A percentile compares a stretch with the other conserved stretches of the same genome.
These are phyloP conservation scores for Prochilodus magdalenae DNA, from an alignment of 2,113 vertebrate genomes.

Conservation along the genomic window DNA sequence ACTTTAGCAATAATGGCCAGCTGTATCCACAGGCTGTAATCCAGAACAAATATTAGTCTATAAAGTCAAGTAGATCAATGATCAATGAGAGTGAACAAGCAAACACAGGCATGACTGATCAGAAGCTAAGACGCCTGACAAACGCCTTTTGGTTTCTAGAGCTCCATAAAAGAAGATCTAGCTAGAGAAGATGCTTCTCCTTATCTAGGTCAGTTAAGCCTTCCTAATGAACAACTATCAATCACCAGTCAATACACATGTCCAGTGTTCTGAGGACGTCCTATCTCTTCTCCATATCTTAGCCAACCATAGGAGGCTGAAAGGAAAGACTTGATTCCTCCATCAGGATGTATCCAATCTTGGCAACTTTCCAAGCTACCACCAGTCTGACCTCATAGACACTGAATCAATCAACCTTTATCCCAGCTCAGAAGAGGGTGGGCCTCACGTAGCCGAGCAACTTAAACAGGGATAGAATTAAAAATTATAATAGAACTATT, in stretches of 20 bases:
- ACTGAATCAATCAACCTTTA: background rate
- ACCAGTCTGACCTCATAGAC: slow-evolving; percentile 28
- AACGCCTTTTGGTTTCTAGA: background rate
- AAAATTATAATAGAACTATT: too few species aligned
- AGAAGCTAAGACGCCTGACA: background rate
- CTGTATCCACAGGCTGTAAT: slow-evolving; percentile 31
- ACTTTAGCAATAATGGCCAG: slow-evolving; percentile 33
- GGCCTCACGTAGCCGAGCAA: too few species aligned
- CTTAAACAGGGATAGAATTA: too few species aligned
- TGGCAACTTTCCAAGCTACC: too few species aligned
- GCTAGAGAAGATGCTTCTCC: too few species aligned
- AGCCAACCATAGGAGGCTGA: background rate
- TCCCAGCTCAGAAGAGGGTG: too few species aligned
- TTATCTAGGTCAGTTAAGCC: too few species aligned
- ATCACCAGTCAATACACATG: too few species aligned
- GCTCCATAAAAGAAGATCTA: background rate
- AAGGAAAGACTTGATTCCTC: background rate
- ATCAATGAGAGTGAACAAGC: slow-evolving; percentile 14
- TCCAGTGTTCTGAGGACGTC: too few species aligned
- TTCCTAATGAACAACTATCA: too few species aligned
- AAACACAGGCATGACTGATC: background rate
- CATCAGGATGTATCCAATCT: background rate
- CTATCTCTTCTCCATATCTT: too few species aligned
- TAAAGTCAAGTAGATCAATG: background rate
- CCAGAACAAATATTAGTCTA: slow-evolving; percentile 36